Evolutionary conservation across 2,888 invertebrate species (phyloP).

Genomic region (Myathropa florea): DNA sequence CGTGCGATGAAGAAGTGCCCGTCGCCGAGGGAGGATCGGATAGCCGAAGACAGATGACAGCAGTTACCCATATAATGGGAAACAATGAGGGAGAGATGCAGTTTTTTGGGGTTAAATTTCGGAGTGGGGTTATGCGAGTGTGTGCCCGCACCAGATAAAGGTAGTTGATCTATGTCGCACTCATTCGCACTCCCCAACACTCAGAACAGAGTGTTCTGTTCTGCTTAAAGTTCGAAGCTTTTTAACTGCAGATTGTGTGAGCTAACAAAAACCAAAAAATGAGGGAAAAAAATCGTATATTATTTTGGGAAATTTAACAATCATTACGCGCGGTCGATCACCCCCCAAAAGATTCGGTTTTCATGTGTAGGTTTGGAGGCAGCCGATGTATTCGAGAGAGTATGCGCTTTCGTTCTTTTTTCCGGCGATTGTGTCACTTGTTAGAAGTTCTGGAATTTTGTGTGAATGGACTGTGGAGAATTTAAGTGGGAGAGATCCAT

Average conservation of each 20-base stretch:
- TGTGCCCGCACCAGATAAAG: slow-evolving; percentile 54
- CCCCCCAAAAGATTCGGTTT: slow-evolving; percentile 45
- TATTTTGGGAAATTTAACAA: slow-evolving; percentile 69
- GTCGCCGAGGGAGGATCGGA: background rate
- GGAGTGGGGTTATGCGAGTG: slow-evolving; percentile 14
- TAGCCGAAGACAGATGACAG: slow-evolving; percentile 51
- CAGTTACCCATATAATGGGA: slow-evolving; percentile 55
- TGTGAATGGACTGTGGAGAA: background rate
- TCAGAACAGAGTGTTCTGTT: background rate
- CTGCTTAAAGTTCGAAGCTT: slow-evolving; percentile 31
- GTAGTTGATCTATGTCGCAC: slow-evolving; percentile 62
- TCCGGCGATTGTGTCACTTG: background rate
- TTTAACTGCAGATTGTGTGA: slow-evolving; percentile 62
- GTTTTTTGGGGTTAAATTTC: slow-evolving; percentile 31
- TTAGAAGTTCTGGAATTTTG: background rate
- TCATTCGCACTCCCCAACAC: background rate
- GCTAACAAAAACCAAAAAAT: slow-evolving; percentile 26
- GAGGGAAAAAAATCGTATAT: slow-evolving; percentile 21
- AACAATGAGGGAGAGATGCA: slow-evolving; percentile 22
- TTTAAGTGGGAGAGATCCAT: background rate
- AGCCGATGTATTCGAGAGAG: slow-evolving; percentile 2
- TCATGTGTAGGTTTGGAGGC: slow-evolving; percentile 34
- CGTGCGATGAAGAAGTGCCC: background rate
- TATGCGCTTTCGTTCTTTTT: background rate
- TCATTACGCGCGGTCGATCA: slow-evolving; percentile 64